A percentile compares a stretch with the other conserved stretches of the same genome.
phyloP scores from a whole-genome alignment of 2,888 invertebrate species.

The Electrophaes corylata region DNA sequence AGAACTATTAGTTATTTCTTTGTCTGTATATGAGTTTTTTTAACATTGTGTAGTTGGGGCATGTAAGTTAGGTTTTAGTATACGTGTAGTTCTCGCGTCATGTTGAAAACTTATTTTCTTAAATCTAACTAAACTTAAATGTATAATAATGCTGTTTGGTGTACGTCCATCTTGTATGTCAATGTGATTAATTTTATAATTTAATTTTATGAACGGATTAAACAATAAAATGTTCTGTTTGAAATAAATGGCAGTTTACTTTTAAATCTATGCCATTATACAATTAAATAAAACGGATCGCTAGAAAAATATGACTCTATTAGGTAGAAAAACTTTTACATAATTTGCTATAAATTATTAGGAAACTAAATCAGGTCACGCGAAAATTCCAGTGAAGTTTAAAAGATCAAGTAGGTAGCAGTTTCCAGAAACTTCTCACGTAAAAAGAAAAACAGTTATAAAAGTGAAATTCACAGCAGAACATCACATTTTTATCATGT shows the following conservation, averaged over 20 bases:
- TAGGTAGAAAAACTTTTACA: neutral
- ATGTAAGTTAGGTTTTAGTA: conserved; percentile 76
- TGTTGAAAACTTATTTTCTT: conserved; percentile 67
- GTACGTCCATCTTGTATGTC: conserved; percentile 83
- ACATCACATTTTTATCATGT: conserved; percentile 78
- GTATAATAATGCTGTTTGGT: conserved; percentile 79
- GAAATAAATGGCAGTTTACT: conserved; percentile 73
- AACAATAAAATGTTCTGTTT: conserved; percentile 85
- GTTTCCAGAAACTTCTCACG: conserved; percentile 8
- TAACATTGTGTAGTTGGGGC: conserved; percentile 75
- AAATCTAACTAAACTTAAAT: conserved; percentile 72
- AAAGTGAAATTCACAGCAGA: conserved; percentile 35
- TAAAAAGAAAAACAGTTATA: conserved; percentile 27
- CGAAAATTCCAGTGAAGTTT: conserved; percentile 21
- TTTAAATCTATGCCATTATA: conserved; percentile 32
- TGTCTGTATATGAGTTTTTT: conserved; percentile 83
- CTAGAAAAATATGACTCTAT: too few species aligned
- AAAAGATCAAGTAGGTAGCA: neutral
- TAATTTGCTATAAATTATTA: neutral
- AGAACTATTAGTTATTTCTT: conserved; percentile 72
- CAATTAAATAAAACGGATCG: neutral
- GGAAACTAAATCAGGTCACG: neutral
- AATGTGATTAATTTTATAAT: conserved; percentile 77
- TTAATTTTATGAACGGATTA: conserved; percentile 82
- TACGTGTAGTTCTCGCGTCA: conserved; percentile 67